Evolutionary conservation across 2,113 vertebrate genomes (phyloP).

Genomic region (Podilymbus podiceps): DNA sequence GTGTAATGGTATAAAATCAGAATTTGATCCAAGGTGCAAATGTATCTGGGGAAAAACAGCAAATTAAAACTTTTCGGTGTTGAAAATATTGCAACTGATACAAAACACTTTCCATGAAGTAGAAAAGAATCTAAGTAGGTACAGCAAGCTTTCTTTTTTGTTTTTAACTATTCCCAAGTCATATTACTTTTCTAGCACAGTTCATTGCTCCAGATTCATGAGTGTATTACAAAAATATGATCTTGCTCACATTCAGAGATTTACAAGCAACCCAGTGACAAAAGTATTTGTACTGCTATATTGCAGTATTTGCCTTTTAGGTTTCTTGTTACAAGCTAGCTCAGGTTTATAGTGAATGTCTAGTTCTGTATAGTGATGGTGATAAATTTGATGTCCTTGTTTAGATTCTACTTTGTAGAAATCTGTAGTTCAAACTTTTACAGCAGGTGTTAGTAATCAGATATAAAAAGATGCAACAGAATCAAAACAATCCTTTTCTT

Average conservation of each 20-base stretch:
- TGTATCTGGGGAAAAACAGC: neutral
- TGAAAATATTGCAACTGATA: neutral
- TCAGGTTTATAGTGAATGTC: neutral
- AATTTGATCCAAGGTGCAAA: neutral
- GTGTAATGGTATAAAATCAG: neutral
- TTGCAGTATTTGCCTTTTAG: neutral
- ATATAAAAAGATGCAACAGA: neutral
- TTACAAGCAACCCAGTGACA: neutral
- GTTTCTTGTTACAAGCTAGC: neutral
- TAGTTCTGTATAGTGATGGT: neutral
- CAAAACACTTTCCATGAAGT: neutral
- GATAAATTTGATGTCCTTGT: neutral
- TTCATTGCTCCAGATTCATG: neutral
- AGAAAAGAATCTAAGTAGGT: neutral
- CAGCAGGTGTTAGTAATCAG: slow-evolving; percentile 14
- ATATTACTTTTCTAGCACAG: neutral
- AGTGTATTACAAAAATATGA: neutral
- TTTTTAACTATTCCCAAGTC: neutral
- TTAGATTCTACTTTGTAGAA: neutral
- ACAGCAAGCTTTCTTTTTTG: neutral
- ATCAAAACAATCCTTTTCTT: neutral
- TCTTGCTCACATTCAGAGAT: neutral
- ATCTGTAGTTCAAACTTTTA: neutral
- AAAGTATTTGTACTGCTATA: neutral
- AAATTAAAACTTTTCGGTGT: neutral